Percentiles rank a stretch among this genome's conserved stretches.
phyloP scores from a whole-genome alignment of 1,140 invertebrate genomes.

The Ruditapes philippinarum region DNA sequence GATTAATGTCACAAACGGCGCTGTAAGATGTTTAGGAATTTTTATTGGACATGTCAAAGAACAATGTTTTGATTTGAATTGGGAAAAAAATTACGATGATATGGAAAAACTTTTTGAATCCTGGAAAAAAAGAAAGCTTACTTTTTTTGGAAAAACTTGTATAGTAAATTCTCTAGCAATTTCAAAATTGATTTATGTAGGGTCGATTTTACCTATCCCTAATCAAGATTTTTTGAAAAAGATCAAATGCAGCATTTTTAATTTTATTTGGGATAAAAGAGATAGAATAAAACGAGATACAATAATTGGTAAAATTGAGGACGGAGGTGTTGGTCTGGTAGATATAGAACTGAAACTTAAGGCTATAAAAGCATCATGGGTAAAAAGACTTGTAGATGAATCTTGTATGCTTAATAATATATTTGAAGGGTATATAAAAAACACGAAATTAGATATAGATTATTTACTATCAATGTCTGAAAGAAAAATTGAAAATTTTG shows the following conservation, averaged over 20 bases:
- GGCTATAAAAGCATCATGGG: conserved; percentile 2
- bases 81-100: background rate
- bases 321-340: background rate
- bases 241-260: background rate
- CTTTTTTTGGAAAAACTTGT: background rate
- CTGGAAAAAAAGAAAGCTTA: background rate
- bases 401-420: too few relatives aligned
- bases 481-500: too few relatives aligned
- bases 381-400: background rate
- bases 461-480: too few relatives aligned
- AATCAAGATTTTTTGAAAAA: background rate
- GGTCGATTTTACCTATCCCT: background rate
- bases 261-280: background rate
- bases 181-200: background rate
- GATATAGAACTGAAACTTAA: background rate
- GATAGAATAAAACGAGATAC: background rate
- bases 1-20: background rate
- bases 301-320: background rate
- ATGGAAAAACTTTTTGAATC: background rate
- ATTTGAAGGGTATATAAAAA: too few relatives aligned
- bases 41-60: conserved; percentile 26
- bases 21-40: conserved; percentile 37
- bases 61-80: conserved; percentile 23
- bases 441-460: too few relatives aligned
- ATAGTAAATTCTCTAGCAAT: background rate